phyloP scores from a whole-genome alignment of 2,113 vertebrate species.

The Hydropotes inermis region DNA sequence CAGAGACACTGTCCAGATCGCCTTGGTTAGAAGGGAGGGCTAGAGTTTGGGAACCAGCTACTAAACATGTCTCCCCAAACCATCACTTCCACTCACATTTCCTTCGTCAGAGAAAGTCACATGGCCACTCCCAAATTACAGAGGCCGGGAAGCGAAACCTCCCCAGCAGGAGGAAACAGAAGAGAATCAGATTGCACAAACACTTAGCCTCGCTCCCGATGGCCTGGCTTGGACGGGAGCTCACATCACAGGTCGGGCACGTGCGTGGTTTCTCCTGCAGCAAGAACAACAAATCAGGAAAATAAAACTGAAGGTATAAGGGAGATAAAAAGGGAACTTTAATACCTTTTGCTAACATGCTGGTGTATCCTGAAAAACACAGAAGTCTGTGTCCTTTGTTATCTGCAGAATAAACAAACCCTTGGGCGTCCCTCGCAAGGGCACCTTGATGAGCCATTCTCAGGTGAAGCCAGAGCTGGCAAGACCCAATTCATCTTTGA shows the following conservation, averaged over 20 bases:
- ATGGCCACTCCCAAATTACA: not conserved
- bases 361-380: not conserved
- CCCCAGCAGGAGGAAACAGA: accelerated
- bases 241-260: not conserved
- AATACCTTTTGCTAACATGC: not conserved
- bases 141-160: not conserved
- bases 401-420: not conserved
- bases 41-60: not conserved
- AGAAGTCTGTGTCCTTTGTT: not conserved
- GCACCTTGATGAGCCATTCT: too few relatives aligned
- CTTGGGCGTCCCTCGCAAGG: accelerated
- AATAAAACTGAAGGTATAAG: not conserved
- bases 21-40: accelerated
- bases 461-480: accelerated
- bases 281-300: not conserved
- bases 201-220: accelerated
- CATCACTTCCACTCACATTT: not conserved
- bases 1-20: not conserved
- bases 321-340: not conserved
- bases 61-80: not conserved
- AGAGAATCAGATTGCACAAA: not conserved
- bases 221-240: not conserved
- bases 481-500: not conserved
- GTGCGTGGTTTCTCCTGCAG: accelerated
- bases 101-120: not conserved